Percentiles rank a stretch among this genome's conserved stretches.
phyloP scores from a whole-genome alignment of 2,113 vertebrate genomes.

The Coracopsis vasa region DNA sequence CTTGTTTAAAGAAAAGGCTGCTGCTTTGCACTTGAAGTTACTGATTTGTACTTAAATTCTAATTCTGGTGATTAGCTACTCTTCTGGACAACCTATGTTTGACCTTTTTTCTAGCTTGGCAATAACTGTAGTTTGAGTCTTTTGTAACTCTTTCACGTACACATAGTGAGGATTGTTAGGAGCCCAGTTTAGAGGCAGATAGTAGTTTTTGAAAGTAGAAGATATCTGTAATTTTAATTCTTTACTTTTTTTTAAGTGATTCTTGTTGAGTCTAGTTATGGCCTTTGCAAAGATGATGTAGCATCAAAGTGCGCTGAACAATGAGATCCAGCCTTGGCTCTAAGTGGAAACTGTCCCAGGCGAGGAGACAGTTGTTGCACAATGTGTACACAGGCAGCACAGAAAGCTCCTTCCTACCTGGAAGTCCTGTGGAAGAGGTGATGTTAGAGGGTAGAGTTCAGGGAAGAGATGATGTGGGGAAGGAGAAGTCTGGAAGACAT shows the following conservation, averaged over 20 bases:
- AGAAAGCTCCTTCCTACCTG: neutral
- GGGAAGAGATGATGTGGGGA: neutral
- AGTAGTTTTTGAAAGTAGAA: neutral
- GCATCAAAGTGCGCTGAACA: neutral
- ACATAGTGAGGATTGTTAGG: neutral
- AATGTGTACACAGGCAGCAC: fast-evolving
- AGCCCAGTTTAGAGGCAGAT: neutral
- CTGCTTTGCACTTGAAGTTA: neutral
- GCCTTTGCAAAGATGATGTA: neutral
- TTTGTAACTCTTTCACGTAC: neutral
- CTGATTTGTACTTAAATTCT: neutral
- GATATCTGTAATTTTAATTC: neutral
- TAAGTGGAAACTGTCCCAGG: neutral
- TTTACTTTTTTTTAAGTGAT: neutral
- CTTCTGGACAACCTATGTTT: neutral
- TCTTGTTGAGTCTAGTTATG: neutral
- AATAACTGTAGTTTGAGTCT: neutral
- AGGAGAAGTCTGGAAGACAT: neutral
- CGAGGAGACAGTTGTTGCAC: fast-evolving
- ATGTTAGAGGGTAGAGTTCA: fast-evolving
- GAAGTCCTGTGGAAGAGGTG: neutral
- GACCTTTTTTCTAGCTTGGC: neutral
- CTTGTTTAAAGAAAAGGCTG: neutral
- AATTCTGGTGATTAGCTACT: neutral
- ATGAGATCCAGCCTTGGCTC: neutral